These are phyloP conservation scores for Crotophaga sulcirostris DNA, from an alignment of 2,113 vertebrate species.

Conservation along the genomic window DNA sequence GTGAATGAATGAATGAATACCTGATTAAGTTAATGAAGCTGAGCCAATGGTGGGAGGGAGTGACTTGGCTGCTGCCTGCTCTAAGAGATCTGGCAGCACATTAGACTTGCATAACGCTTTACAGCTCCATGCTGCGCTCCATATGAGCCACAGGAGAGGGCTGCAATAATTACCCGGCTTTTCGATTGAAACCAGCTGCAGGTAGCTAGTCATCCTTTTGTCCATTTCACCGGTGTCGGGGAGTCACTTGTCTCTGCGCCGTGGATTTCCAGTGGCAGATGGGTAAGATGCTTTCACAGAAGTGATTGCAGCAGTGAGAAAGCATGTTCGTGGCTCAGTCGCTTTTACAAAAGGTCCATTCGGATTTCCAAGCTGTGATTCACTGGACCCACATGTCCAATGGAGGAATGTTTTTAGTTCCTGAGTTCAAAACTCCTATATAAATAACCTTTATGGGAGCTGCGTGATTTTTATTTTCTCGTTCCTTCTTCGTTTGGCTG, in stretches of 20 bases:
- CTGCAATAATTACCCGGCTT: slow-evolving; percentile 50
- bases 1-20: slow-evolving; percentile 90
- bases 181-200: slow-evolving; percentile 66
- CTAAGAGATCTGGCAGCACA: slow-evolving; percentile 81
- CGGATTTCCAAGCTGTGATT: slow-evolving; percentile 1
- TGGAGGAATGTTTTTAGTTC: neutral
- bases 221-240: slow-evolving; percentile 39
- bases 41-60: slow-evolving; percentile 78
- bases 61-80: slow-evolving; percentile 77
- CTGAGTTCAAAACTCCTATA: neutral
- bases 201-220: slow-evolving; percentile 59
- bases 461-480: neutral
- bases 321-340: slow-evolving; percentile 1
- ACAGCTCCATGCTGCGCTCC: slow-evolving; percentile 74
- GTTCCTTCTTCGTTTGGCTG: neutral
- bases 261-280: neutral
- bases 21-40: slow-evolving; percentile 87
- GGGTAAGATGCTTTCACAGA: slow-evolving; percentile 28
- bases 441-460: neutral
- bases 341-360: slow-evolving; percentile 34
- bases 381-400: neutral
- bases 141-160: slow-evolving; percentile 67
- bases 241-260: neutral
- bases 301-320: neutral
- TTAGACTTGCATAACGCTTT: slow-evolving; percentile 83